These are phyloP conservation scores for Callionymus lyra DNA, from an alignment of 2,113 vertebrate species.

Conservation along the genomic window DNA sequence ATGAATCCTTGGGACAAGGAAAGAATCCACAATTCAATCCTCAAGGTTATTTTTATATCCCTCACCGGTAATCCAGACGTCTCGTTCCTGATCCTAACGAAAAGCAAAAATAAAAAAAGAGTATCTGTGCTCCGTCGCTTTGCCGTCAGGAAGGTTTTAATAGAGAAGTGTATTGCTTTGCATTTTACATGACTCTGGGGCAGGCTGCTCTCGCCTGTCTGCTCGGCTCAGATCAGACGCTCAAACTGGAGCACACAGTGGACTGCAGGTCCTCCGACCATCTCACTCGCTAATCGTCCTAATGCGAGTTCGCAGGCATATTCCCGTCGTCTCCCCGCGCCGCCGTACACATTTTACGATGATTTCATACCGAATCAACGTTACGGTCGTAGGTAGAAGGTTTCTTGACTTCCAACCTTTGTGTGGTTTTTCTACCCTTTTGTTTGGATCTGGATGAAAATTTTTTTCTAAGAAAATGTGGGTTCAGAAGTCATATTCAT, in stretches of 20 bases:
- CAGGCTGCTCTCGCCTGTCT: conserved; percentile 88
- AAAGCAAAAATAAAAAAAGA: too few species aligned
- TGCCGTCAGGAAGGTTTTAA: conserved; percentile 61
- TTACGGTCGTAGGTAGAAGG: too few species aligned
- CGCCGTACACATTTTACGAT: neutral
- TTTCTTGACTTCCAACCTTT: too few species aligned
- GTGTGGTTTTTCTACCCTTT: too few species aligned
- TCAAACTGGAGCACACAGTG: conserved; percentile 75
- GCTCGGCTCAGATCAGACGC: conserved; percentile 82
- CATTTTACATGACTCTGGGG: conserved; percentile 90
- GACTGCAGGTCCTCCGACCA: conserved; percentile 65
- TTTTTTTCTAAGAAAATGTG: too few species aligned
- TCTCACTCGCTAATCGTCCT: conserved; percentile 35
- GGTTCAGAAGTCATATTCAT: too few species aligned
- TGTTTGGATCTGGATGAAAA: too few species aligned
- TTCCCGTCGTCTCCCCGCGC: conserved; percentile 1
- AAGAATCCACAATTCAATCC: too few species aligned
- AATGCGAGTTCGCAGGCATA: conserved; percentile 15
- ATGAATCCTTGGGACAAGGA: too few species aligned
- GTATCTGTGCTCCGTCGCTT: conserved; percentile 27
- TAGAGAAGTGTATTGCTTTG: conserved; percentile 79
- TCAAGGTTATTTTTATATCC: too few species aligned
- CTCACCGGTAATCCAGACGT: too few species aligned
- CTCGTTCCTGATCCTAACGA: conserved; percentile 18
- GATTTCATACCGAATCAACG: too few species aligned